These are phyloP conservation scores for Zaprionus lineosus DNA, from an alignment of 2,888 invertebrate genomes.

Conservation along the genomic window DNA sequence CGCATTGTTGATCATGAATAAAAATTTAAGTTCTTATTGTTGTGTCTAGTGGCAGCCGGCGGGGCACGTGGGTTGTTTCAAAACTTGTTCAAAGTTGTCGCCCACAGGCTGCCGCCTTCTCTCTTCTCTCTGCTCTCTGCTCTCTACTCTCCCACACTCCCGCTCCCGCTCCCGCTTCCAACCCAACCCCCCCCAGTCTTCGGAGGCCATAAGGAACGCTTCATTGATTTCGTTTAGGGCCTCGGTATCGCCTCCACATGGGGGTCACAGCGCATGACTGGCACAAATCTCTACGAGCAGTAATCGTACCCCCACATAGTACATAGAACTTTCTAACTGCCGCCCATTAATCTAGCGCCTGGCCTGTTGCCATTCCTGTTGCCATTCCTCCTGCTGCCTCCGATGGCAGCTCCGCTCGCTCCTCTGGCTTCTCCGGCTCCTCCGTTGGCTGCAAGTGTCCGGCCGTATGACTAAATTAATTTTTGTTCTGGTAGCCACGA, in stretches of 20 bases:
- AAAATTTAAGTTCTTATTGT: slow-evolving; percentile 78
- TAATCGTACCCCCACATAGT: too few species aligned
- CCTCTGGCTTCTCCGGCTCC: too few species aligned
- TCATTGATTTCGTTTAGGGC: slow-evolving; percentile 64
- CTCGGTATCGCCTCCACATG: slow-evolving; percentile 13
- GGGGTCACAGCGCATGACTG: slow-evolving; percentile 37
- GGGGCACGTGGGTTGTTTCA: slow-evolving; percentile 63
- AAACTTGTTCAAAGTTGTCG: background rate
- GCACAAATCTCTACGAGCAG: slow-evolving; percentile 27
- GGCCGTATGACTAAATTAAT: slow-evolving; percentile 74
- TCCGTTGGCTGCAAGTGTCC: slow-evolving; percentile 62
- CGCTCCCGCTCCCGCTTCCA: too few species aligned
- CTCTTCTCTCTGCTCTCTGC: too few species aligned
- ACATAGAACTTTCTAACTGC: slow-evolving; percentile 73
- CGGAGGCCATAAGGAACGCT: too few species aligned
- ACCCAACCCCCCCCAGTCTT: too few species aligned
- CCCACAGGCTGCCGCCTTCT: too few species aligned
- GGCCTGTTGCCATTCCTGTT: background rate
- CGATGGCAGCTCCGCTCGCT: too few species aligned
- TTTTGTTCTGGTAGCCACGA: slow-evolving; percentile 74
- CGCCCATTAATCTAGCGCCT: slow-evolving; percentile 69
- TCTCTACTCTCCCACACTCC: too few species aligned
- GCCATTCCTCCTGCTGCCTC: too few species aligned
- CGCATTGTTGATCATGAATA: slow-evolving; percentile 79
- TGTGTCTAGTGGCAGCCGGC: slow-evolving; percentile 36